Percentiles rank a stretch among this genome's conserved stretches.
Evolutionary conservation across 2,888 invertebrate genomes (phyloP).

Genomic region (Sarcophaga subvicina): DNA sequence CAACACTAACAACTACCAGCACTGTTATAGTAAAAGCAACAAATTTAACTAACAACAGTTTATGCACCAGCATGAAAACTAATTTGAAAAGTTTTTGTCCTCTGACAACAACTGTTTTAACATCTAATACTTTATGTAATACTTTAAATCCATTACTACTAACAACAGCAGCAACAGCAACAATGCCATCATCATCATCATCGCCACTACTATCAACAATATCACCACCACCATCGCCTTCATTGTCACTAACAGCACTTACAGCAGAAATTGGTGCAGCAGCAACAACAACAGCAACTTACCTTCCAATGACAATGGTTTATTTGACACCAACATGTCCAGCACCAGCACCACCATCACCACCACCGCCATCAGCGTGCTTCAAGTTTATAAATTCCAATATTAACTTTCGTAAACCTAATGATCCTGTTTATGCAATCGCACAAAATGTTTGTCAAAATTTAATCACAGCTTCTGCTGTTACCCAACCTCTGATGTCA

Average conservation of each 20-base stretch:
- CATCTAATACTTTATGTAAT: constrained; percentile 65
- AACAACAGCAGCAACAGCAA: constrained; percentile 43
- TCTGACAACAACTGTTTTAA: constrained; percentile 55
- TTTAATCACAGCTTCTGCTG: constrained; percentile 76
- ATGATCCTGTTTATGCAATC: constrained; percentile 80
- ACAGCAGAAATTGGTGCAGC: background rate
- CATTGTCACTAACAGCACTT: background rate
- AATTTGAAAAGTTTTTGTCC: constrained; percentile 53
- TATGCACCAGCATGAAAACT: constrained; percentile 58
- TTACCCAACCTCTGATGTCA: constrained; percentile 77
- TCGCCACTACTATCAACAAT: background rate
- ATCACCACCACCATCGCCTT: background rate
- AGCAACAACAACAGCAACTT: constrained; percentile 36
- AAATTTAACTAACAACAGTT: constrained; percentile 47
- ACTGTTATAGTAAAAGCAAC: constrained; percentile 39
- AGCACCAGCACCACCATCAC: constrained; percentile 33
- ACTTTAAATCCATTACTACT: constrained; percentile 58
- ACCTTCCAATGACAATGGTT: constrained; percentile 2
- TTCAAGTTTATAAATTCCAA: constrained; percentile 69
- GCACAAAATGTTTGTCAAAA: constrained; percentile 79
- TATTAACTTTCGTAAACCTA: constrained; percentile 70
- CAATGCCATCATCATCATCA: constrained; percentile 16
- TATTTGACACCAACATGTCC: constrained; percentile 43
- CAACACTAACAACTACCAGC: constrained; percentile 70
- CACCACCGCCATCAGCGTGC: constrained; percentile 48